phyloP scores from a whole-genome alignment of 2,113 vertebrate genomes.

The Brachirus orientalis region DNA sequence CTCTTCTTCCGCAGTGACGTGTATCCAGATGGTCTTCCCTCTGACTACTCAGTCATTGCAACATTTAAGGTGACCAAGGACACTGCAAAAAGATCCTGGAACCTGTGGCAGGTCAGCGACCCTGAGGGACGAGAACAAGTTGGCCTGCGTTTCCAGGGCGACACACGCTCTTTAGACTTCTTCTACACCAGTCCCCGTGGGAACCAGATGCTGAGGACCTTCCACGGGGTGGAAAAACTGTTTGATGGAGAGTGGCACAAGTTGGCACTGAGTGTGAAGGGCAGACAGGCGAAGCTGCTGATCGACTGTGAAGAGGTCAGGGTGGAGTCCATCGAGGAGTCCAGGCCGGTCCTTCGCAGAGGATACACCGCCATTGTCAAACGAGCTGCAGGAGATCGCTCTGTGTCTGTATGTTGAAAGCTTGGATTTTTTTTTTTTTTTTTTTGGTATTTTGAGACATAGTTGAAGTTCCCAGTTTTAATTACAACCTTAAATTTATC shows the following conservation, averaged over 20 bases:
- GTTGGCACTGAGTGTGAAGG: slow-evolving; percentile 75
- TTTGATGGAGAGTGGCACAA: slow-evolving; percentile 84
- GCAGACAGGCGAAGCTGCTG: slow-evolving; percentile 71
- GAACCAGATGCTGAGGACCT: slow-evolving; percentile 68
- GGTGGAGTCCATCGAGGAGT: slow-evolving; percentile 58
- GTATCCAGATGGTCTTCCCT: slow-evolving; percentile 78
- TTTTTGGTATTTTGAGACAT: no score
- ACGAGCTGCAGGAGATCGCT: slow-evolving; percentile 62
- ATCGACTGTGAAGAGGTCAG: slow-evolving; percentile 76
- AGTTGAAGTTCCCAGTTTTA: not conserved
- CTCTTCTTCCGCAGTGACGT: slow-evolving; percentile 61
- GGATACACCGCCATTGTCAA: slow-evolving; percentile 76
- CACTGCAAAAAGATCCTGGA: slow-evolving; percentile 64
- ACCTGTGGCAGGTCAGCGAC: slow-evolving; percentile 83
- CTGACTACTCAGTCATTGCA: slow-evolving; percentile 76
- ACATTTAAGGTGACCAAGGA: slow-evolving; percentile 80
- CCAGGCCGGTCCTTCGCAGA: slow-evolving; percentile 50
- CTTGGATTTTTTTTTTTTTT: not conserved
- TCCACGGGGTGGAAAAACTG: slow-evolving; percentile 66
- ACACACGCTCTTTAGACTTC: slow-evolving; percentile 69
- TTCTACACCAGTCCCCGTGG: slow-evolving; percentile 66
- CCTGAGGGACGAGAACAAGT: slow-evolving; percentile 69
- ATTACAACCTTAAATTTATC: not conserved
- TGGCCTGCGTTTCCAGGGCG: slow-evolving; percentile 72
- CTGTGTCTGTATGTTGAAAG: slow-evolving; percentile 63